These are phyloP conservation scores for Tympanoctomys barrerae DNA, from an alignment of 2,797 vertebrate species.

Conservation along the genomic window DNA sequence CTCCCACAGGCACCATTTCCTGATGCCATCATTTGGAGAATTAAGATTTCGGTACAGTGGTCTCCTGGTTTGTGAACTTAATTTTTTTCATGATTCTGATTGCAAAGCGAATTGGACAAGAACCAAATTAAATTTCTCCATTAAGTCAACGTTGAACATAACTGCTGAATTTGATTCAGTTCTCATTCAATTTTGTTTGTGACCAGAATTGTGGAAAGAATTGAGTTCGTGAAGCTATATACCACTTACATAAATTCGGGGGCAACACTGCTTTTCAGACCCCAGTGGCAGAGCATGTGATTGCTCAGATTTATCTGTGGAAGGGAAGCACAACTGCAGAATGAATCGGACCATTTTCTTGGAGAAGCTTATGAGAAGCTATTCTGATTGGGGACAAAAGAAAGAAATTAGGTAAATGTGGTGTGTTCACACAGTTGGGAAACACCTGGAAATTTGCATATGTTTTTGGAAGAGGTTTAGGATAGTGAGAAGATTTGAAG, in stretches of 20 bases:
- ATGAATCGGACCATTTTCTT: neutral
- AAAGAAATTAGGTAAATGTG: neutral
- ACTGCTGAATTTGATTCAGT: neutral
- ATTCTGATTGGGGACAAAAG: neutral
- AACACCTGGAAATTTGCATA: neutral
- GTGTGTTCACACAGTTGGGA: neutral
- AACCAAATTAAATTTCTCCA: neutral
- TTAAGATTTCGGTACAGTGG: neutral
- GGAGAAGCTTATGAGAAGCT: neutral
- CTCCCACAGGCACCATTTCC: neutral
- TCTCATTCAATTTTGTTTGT: neutral
- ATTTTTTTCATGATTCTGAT: neutral
- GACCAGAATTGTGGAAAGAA: neutral
- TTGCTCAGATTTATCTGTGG: neutral
- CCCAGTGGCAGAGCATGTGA: neutral
- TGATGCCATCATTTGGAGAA: neutral
- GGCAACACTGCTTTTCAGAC: neutral
- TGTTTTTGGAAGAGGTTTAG: constrained; percentile 33
- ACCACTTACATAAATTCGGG: neutral
- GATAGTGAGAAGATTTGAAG: neutral
- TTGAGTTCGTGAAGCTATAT: neutral
- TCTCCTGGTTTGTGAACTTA: neutral
- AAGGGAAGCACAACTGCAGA: neutral
- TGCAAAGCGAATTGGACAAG: neutral
- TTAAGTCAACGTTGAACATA: neutral